Evolutionary conservation across 2,797 vertebrate species (phyloP), one percentile per base, ranked within the genome.

Genomic region (Sciurus vulgaris): DNA sequence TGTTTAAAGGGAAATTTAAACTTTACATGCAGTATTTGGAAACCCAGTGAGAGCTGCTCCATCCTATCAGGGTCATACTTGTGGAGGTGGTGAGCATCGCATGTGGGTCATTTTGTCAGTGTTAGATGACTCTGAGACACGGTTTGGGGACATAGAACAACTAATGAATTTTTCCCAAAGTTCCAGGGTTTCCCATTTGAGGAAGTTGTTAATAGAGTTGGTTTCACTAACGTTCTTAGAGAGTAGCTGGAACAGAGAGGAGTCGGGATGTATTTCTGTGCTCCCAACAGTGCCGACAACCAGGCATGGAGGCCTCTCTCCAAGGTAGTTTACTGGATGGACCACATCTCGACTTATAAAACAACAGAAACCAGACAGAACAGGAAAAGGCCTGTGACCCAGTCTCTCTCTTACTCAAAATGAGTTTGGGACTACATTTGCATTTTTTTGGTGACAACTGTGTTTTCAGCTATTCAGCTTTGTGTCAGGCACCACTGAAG

Each of bases 401-500:
- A 10, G 14, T 65, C n/a, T 70, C 13, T 35, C 5, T 35, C 17
- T 63, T 17, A 73, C 38, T 24, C n/a, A 35, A 65, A 35, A 61
- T 2, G 59, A 33, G 35, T 33, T 11, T 44, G 65, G 26, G 85
- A 49, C 49, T 74, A 63, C 22, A 22, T 56, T 72, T 92, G 24
- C 33, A 79, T 18, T 74, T 89, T 88, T 33, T 74, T 12, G 18
- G 38, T 95, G 78, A 79, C 28, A 82, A 30, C 44, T 3, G 73
- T 22, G 76, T 38, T 76, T 77, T 15, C 11, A 69, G 47, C 33
- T 70, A 10, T 74, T 67, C 8, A 22, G 13, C 38, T 81, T 70
- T 79, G 38, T 41, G 38, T 30, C 61, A 82, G 54, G 59, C 54
- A 78, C 47, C 63, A 90, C 61, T 93, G 33, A 93, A 96, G 30